Percentiles rank a stretch among this genome's conserved stretches.
Conservation (phyloP, 1,140 invertebrate genomes). For the Arctopsyche grandis region DNA sequence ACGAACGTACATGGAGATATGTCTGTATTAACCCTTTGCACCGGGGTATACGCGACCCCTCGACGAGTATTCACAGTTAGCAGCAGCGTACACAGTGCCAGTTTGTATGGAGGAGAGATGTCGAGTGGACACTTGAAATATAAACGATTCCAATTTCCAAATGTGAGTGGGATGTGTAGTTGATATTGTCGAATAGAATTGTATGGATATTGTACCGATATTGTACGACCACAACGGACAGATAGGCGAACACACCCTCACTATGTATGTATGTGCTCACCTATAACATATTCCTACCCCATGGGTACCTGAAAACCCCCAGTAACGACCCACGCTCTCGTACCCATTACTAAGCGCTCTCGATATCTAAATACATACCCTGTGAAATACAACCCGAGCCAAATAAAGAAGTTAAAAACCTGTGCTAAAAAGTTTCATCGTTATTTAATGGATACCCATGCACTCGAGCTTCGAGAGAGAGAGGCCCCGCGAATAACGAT, state of each 20-base stretch:
- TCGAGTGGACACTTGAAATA: conserved; percentile 52
- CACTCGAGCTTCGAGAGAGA: conserved; percentile 14
- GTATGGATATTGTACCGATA: conserved; percentile 54
- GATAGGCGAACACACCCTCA: conserved; percentile 37
- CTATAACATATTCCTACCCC: not conserved
- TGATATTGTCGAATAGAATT: conserved; percentile 48
- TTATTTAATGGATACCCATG: conserved; percentile 41
- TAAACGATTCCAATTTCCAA: conserved; percentile 55
- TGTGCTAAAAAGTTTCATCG: conserved; percentile 42
- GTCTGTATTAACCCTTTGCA: conserved; percentile 34
- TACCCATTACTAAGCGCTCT: conserved; percentile 24
- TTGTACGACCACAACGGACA: conserved; percentile 47
- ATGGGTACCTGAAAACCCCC: conserved; percentile 8
- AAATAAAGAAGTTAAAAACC: conserved; percentile 30
- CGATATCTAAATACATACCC: conserved; percentile 32
- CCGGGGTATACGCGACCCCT: conserved; percentile 31
- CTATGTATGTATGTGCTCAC: not conserved
- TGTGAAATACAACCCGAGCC: conserved; percentile 3
- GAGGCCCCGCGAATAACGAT: conserved; percentile 13
- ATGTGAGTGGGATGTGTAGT: conserved; percentile 54
- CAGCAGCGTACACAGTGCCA: conserved; percentile 38
- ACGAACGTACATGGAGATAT: too few relatives aligned
- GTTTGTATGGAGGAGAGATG: conserved; percentile 42
- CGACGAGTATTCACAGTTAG: conserved; percentile 39
- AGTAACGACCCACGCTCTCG: conserved; percentile 7